Evolutionary conservation across 1,140 invertebrate species (phyloP).

Genomic region (Pachyrhynchus sulphureomaculatus): DNA sequence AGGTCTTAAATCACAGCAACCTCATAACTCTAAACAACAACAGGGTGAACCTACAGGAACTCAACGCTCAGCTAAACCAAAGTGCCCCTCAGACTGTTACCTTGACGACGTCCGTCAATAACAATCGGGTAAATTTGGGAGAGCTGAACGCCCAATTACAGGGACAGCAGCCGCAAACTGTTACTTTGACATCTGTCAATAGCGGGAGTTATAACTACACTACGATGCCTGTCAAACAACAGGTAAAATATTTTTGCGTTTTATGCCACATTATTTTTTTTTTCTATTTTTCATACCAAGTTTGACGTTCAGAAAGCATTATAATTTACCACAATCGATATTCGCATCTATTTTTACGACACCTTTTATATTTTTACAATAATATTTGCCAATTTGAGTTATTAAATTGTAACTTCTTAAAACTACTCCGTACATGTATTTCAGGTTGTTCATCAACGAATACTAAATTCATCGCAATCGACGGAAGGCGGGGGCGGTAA

Average conservation of each 20-base stretch:
- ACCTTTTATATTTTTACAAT: too few species aligned
- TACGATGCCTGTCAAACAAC: constrained; percentile 44
- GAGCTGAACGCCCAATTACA: constrained; percentile 31
- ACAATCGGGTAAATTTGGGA: constrained; percentile 42
- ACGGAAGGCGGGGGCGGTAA: constrained; percentile 25
- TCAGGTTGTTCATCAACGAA: constrained; percentile 31
- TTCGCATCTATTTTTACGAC: too few species aligned
- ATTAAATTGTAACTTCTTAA: too few species aligned
- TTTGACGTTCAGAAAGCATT: too few species aligned
- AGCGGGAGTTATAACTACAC: constrained; percentile 41
- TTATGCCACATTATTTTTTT: too few species aligned
- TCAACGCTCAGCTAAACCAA: constrained; percentile 25
- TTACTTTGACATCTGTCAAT: constrained; percentile 45
- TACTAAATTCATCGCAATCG: constrained; percentile 8
- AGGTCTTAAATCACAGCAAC: constrained; percentile 53
- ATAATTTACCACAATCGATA: too few species aligned
- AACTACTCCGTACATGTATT: neutral
- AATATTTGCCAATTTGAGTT: too few species aligned
- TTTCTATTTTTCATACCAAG: too few species aligned
- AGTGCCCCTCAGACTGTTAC: constrained; percentile 44
- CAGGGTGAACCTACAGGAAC: constrained; percentile 44
- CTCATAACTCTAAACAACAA: constrained; percentile 53
- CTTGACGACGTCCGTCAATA: constrained; percentile 41
- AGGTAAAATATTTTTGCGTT: constrained; percentile 3
- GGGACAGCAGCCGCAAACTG: constrained; percentile 43